phyloP scores from a whole-genome alignment of 1,140 invertebrate genomes.

The Zophobas atratus region DNA sequence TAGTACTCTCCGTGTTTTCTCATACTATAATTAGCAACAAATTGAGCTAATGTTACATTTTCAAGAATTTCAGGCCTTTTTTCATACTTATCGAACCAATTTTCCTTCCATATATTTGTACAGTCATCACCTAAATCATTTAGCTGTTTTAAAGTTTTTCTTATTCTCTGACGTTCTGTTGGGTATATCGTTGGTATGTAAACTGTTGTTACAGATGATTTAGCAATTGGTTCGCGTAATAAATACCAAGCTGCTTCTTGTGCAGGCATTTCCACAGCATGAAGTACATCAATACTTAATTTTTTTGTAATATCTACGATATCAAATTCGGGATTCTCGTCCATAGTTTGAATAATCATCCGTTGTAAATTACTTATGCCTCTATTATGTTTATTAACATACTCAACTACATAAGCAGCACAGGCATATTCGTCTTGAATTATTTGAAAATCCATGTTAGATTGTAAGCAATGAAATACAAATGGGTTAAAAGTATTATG shows the following conservation, averaged over 20 bases:
- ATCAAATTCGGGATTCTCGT: conserved; percentile 66
- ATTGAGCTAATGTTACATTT: conserved; percentile 60
- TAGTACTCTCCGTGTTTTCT: conserved; percentile 56
- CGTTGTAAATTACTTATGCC: conserved; percentile 65
- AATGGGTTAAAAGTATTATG: conserved; percentile 64
- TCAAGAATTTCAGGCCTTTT: conserved; percentile 56
- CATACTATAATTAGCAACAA: conserved; percentile 58
- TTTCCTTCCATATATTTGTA: conserved; percentile 61
- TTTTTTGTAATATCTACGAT: conserved; percentile 62
- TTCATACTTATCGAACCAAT: conserved; percentile 62
- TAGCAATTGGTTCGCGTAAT: conserved; percentile 60
- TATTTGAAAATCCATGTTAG: conserved; percentile 62
- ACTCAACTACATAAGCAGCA: conserved; percentile 63
- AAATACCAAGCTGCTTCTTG: conserved; percentile 65
- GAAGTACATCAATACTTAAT: conserved; percentile 57
- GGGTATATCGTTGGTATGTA: conserved; percentile 66
- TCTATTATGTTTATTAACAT: conserved; percentile 66
- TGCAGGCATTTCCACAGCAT: conserved; percentile 56
- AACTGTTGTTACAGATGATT: conserved; percentile 49
- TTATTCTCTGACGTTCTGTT: conserved; percentile 62
- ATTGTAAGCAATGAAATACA: conserved; percentile 51
- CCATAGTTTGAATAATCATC: conserved; percentile 54
- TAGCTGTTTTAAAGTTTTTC: conserved; percentile 56
- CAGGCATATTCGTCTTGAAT: conserved; percentile 66
- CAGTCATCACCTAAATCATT: conserved; percentile 48